Conservation (phyloP, 2,888 invertebrate species). For the Labia minor region DNA sequence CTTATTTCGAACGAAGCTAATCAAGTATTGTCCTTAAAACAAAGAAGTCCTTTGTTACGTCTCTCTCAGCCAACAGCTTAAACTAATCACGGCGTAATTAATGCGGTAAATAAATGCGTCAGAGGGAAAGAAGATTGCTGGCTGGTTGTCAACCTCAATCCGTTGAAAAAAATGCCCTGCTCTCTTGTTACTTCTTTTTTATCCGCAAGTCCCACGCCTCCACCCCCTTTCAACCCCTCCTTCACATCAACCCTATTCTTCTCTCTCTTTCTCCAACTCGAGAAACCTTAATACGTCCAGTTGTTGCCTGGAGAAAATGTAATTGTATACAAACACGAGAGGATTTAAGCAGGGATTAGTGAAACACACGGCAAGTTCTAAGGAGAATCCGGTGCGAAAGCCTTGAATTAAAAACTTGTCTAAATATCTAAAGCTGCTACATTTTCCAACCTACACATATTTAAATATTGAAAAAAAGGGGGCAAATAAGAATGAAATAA, state of each 20-base stretch:
- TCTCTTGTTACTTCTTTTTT: neutral
- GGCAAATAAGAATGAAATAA: too few relatives aligned
- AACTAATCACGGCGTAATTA: neutral
- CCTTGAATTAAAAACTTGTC: slow-evolving; percentile 5
- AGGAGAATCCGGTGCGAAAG: neutral
- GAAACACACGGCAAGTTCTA: slow-evolving; percentile 13
- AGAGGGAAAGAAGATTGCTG: neutral
- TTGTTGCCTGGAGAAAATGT: slow-evolving; percentile 13
- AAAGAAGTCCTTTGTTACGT: neutral
- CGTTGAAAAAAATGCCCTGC: neutral
- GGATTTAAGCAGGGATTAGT: neutral
- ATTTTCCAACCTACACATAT: too few relatives aligned
- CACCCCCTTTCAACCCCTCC: too few relatives aligned
- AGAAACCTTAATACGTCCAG: neutral
- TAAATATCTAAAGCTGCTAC: too few relatives aligned
- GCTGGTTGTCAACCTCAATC: neutral
- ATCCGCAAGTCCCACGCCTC: too few relatives aligned
- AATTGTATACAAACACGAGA: slow-evolving; percentile 13
- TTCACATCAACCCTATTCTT: neutral
- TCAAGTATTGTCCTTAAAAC: neutral
- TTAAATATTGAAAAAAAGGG: too few relatives aligned
- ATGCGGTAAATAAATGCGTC: slow-evolving; percentile 8
- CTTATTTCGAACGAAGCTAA: slow-evolving; percentile 2
- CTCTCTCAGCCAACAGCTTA: neutral
- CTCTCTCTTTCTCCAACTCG: too few relatives aligned